Percentiles rank a stretch among this genome's conserved stretches.
phyloP scores from a whole-genome alignment of 2,888 invertebrate species.

The Apoderus coryli region DNA sequence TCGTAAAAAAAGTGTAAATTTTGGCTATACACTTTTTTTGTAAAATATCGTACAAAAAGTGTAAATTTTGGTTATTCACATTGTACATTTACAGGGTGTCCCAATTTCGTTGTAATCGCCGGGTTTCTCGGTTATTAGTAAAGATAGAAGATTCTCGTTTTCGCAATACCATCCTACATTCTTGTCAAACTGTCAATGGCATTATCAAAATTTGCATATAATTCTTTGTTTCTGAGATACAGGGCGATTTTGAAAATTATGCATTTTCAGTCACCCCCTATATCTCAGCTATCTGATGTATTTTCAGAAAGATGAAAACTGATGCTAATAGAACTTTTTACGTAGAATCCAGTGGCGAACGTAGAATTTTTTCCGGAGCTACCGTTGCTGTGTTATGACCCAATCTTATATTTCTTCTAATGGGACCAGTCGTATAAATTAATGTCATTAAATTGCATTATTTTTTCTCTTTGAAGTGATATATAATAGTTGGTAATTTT shows the following conservation, averaged over 20 bases:
- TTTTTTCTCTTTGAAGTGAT: too few species aligned
- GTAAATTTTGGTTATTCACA: not conserved
- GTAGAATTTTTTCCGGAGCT: too few species aligned
- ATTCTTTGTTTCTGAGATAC: conserved; percentile 1
- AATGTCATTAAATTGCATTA: too few species aligned
- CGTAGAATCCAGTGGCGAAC: conserved; percentile 2
- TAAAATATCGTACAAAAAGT: too few species aligned
- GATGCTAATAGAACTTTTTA: not conserved
- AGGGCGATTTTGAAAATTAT: conserved; percentile 1
- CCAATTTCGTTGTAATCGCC: not conserved
- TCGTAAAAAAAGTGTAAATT: too few species aligned
- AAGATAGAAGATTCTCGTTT: not conserved
- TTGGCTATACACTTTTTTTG: too few species aligned
- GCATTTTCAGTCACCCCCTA: conserved; percentile 1
- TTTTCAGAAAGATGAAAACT: not conserved
- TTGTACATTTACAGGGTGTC: conserved; percentile 1
- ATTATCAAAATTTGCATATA: not conserved
- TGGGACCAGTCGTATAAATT: too few species aligned
- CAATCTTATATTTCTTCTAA: too few species aligned
- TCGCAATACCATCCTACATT: not conserved
- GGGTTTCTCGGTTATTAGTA: not conserved
- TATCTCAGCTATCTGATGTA: not conserved
- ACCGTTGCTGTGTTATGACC: too few species aligned
- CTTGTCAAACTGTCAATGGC: not conserved
- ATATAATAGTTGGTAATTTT: too few species aligned